These are phyloP conservation scores for Pecten maximus DNA, from an alignment of 2,888 invertebrate species.

Conservation along the genomic window DNA sequence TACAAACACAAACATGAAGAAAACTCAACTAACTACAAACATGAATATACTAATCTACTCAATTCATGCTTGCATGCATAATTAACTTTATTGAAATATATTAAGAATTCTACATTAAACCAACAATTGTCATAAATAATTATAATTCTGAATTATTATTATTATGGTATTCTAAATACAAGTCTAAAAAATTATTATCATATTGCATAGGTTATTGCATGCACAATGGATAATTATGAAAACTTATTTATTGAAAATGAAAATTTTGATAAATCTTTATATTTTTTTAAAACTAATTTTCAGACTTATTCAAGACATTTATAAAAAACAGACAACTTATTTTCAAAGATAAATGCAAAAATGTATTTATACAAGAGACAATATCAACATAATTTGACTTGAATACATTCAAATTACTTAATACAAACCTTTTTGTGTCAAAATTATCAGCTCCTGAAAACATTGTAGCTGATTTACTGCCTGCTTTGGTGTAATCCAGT, in stretches of 20 bases:
- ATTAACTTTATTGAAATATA: neutral
- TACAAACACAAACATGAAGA: neutral
- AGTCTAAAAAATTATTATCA: neutral
- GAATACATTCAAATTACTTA: neutral
- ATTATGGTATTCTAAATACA: neutral
- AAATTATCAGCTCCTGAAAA: slow-evolving; percentile 68
- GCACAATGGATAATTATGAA: neutral
- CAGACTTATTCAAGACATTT: no score
- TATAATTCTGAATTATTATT: neutral
- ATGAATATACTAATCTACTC: neutral
- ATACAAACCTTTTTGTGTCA: slow-evolving; percentile 65
- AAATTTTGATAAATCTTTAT: no score
- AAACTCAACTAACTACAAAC: neutral
- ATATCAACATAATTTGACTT: neutral
- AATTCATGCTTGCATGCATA: slow-evolving; percentile 13
- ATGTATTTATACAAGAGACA: neutral
- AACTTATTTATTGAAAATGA: neutral
- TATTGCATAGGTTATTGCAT: neutral
- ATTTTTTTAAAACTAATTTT: slow-evolving; percentile 13
- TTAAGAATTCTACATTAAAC: neutral
- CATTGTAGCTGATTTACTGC: slow-evolving; percentile 54
- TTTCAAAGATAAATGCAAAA: neutral
- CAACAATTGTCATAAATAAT: no score
- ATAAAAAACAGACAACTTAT: neutral
- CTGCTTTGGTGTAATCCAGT: neutral